phyloP scores from a whole-genome alignment of 1,140 invertebrate genomes.

The Gonioctena quinquepunctata region DNA sequence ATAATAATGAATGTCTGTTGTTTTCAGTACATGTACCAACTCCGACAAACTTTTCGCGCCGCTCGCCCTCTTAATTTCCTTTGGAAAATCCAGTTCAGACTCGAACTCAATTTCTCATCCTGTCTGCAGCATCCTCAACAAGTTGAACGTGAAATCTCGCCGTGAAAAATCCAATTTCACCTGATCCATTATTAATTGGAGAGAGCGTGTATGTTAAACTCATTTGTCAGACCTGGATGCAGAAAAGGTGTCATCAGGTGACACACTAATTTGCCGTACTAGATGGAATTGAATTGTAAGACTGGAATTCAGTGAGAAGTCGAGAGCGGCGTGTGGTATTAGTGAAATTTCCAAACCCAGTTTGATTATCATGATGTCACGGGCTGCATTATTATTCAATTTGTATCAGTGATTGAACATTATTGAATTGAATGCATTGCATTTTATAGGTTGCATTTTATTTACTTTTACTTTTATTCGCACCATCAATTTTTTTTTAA shows the following conservation, averaged over 20 bases:
- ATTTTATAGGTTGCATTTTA: too few species aligned
- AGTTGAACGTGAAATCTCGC: neutral
- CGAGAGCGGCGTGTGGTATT: neutral
- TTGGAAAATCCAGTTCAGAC: neutral
- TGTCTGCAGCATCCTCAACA: neutral
- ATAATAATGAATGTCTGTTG: neutral
- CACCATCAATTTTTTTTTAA: too few species aligned
- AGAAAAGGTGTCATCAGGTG: neutral
- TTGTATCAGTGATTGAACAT: too few species aligned
- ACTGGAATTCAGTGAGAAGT: neutral
- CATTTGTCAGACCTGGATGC: neutral
- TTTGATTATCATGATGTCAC: too few species aligned
- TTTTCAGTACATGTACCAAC: neutral
- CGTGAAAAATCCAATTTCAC: neutral
- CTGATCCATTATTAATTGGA: neutral
- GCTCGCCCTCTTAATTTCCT: neutral
- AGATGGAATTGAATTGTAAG: neutral
- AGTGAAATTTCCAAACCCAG: neutral
- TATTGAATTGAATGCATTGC: too few species aligned
- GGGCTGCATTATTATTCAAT: too few species aligned
- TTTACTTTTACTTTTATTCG: too few species aligned
- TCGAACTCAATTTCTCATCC: neutral
- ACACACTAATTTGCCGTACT: neutral
- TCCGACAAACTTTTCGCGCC: neutral
- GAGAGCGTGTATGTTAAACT: neutral